These are phyloP conservation scores for Tetragnatha versicolor DNA, from an alignment of 1,140 invertebrate species.

Conservation along the genomic window DNA sequence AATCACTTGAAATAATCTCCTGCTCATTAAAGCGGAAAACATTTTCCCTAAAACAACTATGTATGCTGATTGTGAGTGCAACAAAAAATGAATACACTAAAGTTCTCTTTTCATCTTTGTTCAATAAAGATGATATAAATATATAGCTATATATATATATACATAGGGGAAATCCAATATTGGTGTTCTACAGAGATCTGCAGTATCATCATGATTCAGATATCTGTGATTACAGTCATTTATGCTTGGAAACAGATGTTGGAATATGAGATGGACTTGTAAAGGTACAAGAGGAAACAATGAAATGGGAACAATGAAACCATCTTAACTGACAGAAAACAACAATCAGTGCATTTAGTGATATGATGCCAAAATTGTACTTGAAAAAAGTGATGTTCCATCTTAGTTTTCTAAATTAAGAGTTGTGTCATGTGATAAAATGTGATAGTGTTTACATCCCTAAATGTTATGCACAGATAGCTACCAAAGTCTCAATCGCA, in stretches of 20 bases:
- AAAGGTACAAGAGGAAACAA: constrained; percentile 49
- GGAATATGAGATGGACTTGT: constrained; percentile 49
- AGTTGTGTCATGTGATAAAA: constrained; percentile 55
- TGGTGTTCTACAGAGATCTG: constrained; percentile 55
- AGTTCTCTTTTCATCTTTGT: constrained; percentile 54
- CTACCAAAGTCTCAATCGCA: constrained; percentile 55
- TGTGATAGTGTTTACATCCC: constrained; percentile 55
- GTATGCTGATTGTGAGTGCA: constrained; percentile 38
- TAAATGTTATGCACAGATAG: constrained; percentile 56
- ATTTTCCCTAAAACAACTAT: constrained; percentile 40
- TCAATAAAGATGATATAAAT: constrained; percentile 53
- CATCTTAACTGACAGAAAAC: constrained; percentile 53
- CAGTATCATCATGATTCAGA: constrained; percentile 54
- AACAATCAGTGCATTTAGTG: constrained; percentile 56
- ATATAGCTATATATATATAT: constrained; percentile 52
- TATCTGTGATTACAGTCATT: constrained; percentile 54
- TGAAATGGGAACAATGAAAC: constrained; percentile 52
- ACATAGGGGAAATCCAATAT: constrained; percentile 51
- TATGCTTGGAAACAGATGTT: constrained; percentile 39
- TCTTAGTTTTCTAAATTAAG: constrained; percentile 56
- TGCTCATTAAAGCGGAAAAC: constrained; percentile 52
- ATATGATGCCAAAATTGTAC: constrained; percentile 56
- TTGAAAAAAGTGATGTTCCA: constrained; percentile 54
- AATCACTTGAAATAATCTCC: constrained; percentile 55
- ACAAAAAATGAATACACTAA: constrained; percentile 45